A percentile compares a stretch with the other conserved stretches of the same genome.
Conservation (phyloP, 2,888 invertebrate species). For the Apamea anceps region DNA sequence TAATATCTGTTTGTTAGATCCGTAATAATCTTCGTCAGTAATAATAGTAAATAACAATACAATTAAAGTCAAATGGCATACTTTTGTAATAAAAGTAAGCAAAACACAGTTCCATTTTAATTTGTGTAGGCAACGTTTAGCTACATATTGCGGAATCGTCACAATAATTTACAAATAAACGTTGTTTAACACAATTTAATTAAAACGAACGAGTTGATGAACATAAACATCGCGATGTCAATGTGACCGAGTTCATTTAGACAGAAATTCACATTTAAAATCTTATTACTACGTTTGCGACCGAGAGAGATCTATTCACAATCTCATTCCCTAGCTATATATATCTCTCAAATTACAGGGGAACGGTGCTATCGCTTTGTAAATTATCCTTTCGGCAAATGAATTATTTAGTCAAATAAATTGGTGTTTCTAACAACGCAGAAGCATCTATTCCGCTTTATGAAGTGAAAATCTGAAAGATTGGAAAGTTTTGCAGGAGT, state of each 20-base stretch:
- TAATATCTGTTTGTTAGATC: no score
- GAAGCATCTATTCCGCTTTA: slow-evolving; percentile 68
- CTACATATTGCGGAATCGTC: slow-evolving; percentile 16
- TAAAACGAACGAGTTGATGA: slow-evolving; percentile 63
- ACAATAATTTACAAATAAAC: slow-evolving; percentile 59
- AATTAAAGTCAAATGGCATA: neutral
- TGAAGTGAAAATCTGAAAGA: slow-evolving; percentile 71
- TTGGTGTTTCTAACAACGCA: slow-evolving; percentile 71
- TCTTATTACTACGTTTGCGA: slow-evolving; percentile 80
- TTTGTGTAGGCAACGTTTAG: neutral
- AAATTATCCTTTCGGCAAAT: slow-evolving; percentile 77
- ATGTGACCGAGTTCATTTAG: slow-evolving; percentile 78
- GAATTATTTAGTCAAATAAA: slow-evolving; percentile 77
- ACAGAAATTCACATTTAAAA: slow-evolving; percentile 84
- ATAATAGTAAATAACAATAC: neutral
- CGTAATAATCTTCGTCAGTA: neutral
- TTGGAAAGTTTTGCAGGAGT: slow-evolving; percentile 57
- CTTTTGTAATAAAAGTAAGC: neutral
- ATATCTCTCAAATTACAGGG: slow-evolving; percentile 77
- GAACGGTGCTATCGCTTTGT: slow-evolving; percentile 71
- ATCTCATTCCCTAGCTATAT: slow-evolving; percentile 70
- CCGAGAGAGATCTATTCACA: slow-evolving; percentile 66
- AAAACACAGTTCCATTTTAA: neutral
- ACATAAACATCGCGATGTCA: slow-evolving; percentile 71
- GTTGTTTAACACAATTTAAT: slow-evolving; percentile 63